Base-by-base conservation (phyloP, 2,113 vertebrate genomes). In the Phasianus colchicus region DNA sequence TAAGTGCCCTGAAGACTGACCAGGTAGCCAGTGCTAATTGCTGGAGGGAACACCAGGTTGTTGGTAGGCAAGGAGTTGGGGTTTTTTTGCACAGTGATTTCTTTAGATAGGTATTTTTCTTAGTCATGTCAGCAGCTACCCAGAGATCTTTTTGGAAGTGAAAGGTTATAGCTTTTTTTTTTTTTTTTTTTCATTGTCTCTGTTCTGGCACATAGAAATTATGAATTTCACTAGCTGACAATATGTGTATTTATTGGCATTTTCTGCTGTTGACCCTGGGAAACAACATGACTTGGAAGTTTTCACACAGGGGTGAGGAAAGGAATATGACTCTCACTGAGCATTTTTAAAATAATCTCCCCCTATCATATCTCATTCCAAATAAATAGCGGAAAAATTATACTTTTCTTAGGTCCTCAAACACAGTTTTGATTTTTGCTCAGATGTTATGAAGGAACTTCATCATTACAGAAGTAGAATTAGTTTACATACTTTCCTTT, bases 301-400 rank as follows among this genome's bases (percentile, higher is more conserved):
- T 80, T 96, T 93, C 83, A 93, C 85, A 87, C 45, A 73, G 55
- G 38, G n/a, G 77, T 45, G 65, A 96, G 63, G 82, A 97, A 96
- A 86, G 78, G 80, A 93, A 96, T 72, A 38, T 92, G 71, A 89
- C 38, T 72, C 65, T 88, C 77, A 90, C 32, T 20, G 89, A 80
- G n/a, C 43, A 94, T 50, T 83, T 92, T 52, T 93, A 86, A 92
- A 96, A 91, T 88, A 36, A 58, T 89, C 93, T 25, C 32, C 18
- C 86, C 8, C 10, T 24, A 29, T 21, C 6, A 75, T 13, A 6
- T 15, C 20, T 10, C 2, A 1, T 20, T 25, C 11, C 42, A 86
- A 81, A 95, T 79, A 96, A 96, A 96, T 73, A 95, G 34, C 11
- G 90, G 58, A 92, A 96, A 90, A 95, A 85, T 47, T 63, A 54